Base-by-base conservation (phyloP, 2,797 vertebrate genomes). In the Anguilla pacifica region DNA sequence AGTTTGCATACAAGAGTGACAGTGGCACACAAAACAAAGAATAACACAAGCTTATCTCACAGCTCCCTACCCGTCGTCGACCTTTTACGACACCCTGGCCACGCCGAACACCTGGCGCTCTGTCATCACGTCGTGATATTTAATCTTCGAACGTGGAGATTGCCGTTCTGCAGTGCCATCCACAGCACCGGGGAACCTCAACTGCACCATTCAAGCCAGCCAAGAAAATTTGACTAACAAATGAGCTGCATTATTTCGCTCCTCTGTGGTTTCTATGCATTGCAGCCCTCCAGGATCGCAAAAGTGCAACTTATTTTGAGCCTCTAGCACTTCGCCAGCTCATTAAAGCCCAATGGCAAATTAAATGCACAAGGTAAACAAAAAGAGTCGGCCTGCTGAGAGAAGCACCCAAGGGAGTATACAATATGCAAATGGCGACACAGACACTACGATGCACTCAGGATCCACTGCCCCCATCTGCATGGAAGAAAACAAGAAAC, bases 171-270 rank as follows among this genome's bases (percentile, higher is more conserved):
- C 31, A 17, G 3, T 6, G 35, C 74, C 74, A 19, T 77, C 31
- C 2, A 35, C 15, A 39, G 31, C 74, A 13, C 74, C 13, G 5
- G 4, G 39, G 35, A 77, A 35, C 74, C 31, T 39, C 39, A 19
- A 22, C 35, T 39, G 31, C 70, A 19, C 15, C 74, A 6, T 39
- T 39, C 35, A 11, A 10, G 77, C 77, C 5, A 7, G 43, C 6
- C 39, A 25, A 43, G 74, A 77, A 77, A 43, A 77, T 77, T 22
- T 77, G 74, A 77, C 35, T 77, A 81, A 51, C 77, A 81, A 51
- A 81, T 51, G 2, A 49, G 46, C 43, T 25, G 11, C 77, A 49
- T 49, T 49, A 81, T n/a, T 49, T 51, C 7, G 43, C 22, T 51
- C 28, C 3, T 25, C 77, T 81, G 77, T 17, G 19, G 39, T n/a